Conservation (phyloP, 2,888 invertebrate genomes). For the Ornithoptera alexandrae region DNA sequence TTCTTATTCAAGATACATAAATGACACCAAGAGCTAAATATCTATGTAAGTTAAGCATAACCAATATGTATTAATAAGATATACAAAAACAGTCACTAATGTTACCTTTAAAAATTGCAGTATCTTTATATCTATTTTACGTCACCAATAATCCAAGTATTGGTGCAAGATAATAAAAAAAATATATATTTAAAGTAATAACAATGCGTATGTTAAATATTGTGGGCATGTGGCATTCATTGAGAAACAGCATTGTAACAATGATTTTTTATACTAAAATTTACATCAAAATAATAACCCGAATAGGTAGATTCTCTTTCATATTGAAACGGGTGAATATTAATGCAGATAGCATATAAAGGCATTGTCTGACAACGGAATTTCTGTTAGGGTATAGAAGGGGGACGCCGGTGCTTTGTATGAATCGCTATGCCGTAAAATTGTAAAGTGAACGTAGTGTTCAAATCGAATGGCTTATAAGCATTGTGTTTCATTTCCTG, state of each 20-base stretch:
- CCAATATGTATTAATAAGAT: no score
- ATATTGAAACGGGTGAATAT: slow-evolving; percentile 24
- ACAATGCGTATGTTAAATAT: no score
- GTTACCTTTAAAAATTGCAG: no score
- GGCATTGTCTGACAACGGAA: slow-evolving; percentile 25
- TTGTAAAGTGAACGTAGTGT: neutral
- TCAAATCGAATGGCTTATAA: neutral
- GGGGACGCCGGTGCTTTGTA: slow-evolving; percentile 19
- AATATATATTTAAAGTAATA: no score
- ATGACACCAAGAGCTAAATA: no score
- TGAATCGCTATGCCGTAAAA: slow-evolving; percentile 11
- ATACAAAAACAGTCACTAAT: no score
- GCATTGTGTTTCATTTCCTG: neutral
- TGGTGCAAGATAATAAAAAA: no score
- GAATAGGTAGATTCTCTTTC: slow-evolving; percentile 20
- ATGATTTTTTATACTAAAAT: slow-evolving; percentile 9
- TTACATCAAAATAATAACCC: slow-evolving; percentile 23
- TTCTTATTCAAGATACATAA: no score
- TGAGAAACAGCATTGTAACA: neutral
- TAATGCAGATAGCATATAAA: slow-evolving; percentile 26
- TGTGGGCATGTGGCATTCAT: neutral
- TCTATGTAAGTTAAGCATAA: no score
- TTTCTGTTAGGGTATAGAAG: slow-evolving; percentile 20
- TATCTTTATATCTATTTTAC: no score
- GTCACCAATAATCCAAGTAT: no score